Conservation (phyloP, 2,888 invertebrate species). For the Harmothoe impar region DNA sequence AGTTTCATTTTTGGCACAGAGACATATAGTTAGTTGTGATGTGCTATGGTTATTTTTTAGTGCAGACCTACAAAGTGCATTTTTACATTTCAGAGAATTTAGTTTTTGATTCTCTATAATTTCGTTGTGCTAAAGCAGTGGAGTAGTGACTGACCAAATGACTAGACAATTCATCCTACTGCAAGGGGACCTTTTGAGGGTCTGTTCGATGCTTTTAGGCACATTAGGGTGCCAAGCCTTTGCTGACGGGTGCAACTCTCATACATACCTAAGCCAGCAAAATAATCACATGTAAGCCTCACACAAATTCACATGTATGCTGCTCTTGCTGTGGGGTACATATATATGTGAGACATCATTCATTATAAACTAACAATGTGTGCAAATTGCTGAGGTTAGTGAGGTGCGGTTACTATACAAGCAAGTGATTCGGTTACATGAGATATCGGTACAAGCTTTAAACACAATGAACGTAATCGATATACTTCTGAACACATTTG, state of each 20-base stretch:
- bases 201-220: not conserved
- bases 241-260: not conserved
- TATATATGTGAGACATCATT: constrained; percentile 11
- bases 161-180: constrained; percentile 26
- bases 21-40: not conserved
- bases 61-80: not conserved
- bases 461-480: constrained; percentile 20
- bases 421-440: constrained; percentile 48
- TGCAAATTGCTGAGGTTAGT: constrained; percentile 51
- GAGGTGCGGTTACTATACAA: constrained; percentile 36
- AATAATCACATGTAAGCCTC: not conserved
- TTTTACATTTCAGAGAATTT: too few species aligned
- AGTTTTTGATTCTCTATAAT: too few species aligned
- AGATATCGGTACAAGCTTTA: constrained; percentile 43
- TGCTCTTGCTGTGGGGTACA: not conserved
- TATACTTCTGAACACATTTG: constrained; percentile 31
- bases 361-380: constrained; percentile 35
- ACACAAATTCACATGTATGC: not conserved
- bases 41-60: not conserved
- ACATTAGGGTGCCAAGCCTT: constrained; percentile 9
- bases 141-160: not conserved
- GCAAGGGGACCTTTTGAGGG: not conserved
- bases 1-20: not conserved
- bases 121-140: too few species aligned
- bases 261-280: not conserved